Base-by-base conservation (phyloP, 2,797 vertebrate species). In the Capromys pilorides region DNA sequence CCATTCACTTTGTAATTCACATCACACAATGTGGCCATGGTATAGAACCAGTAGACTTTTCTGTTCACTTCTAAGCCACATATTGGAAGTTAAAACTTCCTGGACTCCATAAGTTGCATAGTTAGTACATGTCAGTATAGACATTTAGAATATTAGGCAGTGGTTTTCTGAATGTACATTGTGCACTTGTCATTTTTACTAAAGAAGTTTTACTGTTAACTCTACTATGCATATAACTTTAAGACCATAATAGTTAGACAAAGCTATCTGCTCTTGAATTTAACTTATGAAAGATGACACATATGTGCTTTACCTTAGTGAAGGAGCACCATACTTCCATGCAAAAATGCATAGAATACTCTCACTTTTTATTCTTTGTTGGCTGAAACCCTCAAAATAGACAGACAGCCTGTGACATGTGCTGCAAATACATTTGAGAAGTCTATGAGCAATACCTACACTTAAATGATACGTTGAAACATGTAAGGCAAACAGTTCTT, bases 401-500 rank as follows among this genome's bases (percentile, higher is more conserved):
- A 97, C 96, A 80, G 94, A 94, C 12, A 36, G 41, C 93, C 84
- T 77, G 13, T 67, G 69, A 81, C 57, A 19, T 5, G 24, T 66
- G 49, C 92, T 96, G 33, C 22, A 96, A 81, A 67, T 96, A 88
- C 51, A 24, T 77, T 57, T 94, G 89, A 75, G 96, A 97, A 90
- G 0, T 0, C n/a, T 75, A 21, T 36, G 31, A 51, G 26, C 80
- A 78, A 86, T 91, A 33, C 78, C 8, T 79, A 61, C 91, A 93
- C 36, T 96, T 97, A 94, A 93, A 88, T 94, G 94, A 96, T 91
- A 73, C 14, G 45, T 79, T 90, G 87, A 73, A 92, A 97, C 96
- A 92, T 84, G 80, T 93, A 94, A 96, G 97, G 96, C 90, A 86
- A 92, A 86, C 14, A 97, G 67, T 97, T 96, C 96, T 86, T 41